Conservation (phyloP, 2,113 vertebrate species). For the Phoxinus phoxinus region DNA sequence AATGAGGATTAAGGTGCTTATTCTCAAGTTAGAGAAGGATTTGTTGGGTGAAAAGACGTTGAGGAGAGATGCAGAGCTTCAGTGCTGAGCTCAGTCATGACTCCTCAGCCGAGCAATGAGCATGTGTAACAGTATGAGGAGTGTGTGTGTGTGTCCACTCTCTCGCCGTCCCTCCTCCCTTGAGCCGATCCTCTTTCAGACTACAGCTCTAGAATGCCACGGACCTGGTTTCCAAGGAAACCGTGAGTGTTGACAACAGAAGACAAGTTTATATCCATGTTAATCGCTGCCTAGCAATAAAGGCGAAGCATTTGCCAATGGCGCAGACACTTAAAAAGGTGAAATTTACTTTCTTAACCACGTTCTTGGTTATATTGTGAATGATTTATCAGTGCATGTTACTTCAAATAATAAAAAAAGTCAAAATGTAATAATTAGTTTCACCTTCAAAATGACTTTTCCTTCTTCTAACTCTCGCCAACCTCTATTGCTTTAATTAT, state of each 20-base stretch:
- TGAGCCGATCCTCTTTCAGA: slow-evolving; percentile 54
- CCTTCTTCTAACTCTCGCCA: neutral
- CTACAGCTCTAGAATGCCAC: slow-evolving; percentile 57
- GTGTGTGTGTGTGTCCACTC: slow-evolving; percentile 45
- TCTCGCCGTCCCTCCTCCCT: slow-evolving; percentile 34
- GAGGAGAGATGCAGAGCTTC: slow-evolving; percentile 36
- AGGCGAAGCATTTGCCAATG: slow-evolving; percentile 12
- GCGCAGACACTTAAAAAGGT: neutral
- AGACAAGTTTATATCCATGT: slow-evolving; percentile 69
- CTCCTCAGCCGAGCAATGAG: slow-evolving; percentile 70
- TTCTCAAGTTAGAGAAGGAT: neutral
- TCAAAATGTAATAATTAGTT: neutral
- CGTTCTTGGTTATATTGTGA: too few species aligned
- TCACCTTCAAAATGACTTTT: neutral
- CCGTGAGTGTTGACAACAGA: slow-evolving; percentile 68
- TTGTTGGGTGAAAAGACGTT: neutral
- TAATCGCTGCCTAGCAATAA: slow-evolving; percentile 68
- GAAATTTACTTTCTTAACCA: neutral
- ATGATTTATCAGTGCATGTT: neutral
- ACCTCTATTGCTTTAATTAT: neutral
- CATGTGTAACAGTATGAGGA: slow-evolving; percentile 66
- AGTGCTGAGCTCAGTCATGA: slow-evolving; percentile 69
- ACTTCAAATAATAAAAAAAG: neutral
- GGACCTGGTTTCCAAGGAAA: slow-evolving; percentile 74
- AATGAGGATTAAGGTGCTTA: slow-evolving; percentile 25